Conservation (phyloP, 2,797 vertebrate genomes). For the Pseudochirops cupreus region DNA sequence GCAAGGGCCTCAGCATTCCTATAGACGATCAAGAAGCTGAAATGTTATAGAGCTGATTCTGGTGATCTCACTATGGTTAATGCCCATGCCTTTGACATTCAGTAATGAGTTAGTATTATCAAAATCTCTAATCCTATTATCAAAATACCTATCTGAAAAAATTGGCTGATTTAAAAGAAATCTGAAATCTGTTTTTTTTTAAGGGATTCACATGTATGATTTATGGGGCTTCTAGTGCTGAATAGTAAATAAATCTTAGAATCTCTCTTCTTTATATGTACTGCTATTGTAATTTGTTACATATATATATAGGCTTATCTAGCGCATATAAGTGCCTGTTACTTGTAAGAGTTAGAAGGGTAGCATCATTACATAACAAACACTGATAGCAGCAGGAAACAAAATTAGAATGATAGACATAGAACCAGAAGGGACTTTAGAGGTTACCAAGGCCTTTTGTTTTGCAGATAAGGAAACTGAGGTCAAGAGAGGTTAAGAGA, state of each 20-base stretch:
- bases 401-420: not conserved
- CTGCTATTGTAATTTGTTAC: not conserved
- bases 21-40: constrained; percentile 71
- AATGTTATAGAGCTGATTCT: constrained; percentile 71
- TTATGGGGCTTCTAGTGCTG: constrained; percentile 70
- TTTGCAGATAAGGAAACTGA: not conserved
- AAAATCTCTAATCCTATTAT: constrained; percentile 50
- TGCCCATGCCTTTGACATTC: constrained; percentile 76
- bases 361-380: not conserved
- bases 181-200: constrained; percentile 63
- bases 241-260: constrained; percentile 59
- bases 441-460: not conserved
- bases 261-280: constrained; percentile 8
- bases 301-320: not conserved
- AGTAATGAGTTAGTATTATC: constrained; percentile 72
- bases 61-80: constrained; percentile 63
- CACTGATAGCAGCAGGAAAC: not conserved
- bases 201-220: constrained; percentile 53
- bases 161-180: constrained; percentile 76
- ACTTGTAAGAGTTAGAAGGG: not conserved
- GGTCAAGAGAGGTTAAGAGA: not conserved
- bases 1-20: constrained; percentile 62
- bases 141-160: constrained; percentile 51
- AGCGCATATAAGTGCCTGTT: not conserved
- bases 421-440: not conserved